A percentile compares a stretch with the other conserved stretches of the same genome.
Conservation (phyloP, 1,140 invertebrate genomes). For the Olivierus martensii region DNA sequence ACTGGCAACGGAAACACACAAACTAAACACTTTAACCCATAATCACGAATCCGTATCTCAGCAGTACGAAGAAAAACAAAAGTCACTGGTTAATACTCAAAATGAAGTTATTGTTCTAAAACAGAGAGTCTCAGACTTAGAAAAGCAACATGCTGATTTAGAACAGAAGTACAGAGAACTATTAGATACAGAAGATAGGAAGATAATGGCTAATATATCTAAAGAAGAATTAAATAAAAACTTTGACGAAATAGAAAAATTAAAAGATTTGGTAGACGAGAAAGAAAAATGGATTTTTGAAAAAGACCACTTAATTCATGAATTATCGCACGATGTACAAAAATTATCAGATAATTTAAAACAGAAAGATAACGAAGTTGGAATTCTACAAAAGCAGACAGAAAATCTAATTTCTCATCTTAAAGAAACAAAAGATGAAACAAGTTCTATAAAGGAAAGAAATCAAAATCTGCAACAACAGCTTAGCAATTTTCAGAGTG, state of each 20-base stretch:
- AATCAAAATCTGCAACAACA: conserved; percentile 18
- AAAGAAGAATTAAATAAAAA: conserved; percentile 20
- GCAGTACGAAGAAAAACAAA: conserved; percentile 34
- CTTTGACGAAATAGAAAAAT: conserved; percentile 21
- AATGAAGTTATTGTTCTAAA: conserved; percentile 38
- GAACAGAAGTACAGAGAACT: conserved; percentile 25
- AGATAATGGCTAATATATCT: conserved; percentile 22
- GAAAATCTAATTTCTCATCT: conserved; percentile 21
- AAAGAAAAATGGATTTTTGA: conserved; percentile 17
- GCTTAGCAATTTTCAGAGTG: conserved; percentile 26
- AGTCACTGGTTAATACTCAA: conserved; percentile 33
- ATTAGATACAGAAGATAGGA: conserved; percentile 11
- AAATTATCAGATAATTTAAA: conserved; percentile 22
- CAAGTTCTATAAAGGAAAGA: conserved; percentile 21
- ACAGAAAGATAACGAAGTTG: conserved; percentile 23
- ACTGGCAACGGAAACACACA: conserved; percentile 23
- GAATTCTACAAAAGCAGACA: conserved; percentile 23
- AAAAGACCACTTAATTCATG: conserved; percentile 17
- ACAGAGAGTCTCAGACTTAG: conserved; percentile 35
- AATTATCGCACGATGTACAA: conserved; percentile 20
- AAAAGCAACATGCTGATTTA: conserved; percentile 22
- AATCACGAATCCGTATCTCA: conserved; percentile 26
- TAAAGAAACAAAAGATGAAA: conserved; percentile 26
- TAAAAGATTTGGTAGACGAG: conserved; percentile 18
- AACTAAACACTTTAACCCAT: conserved; percentile 28